These are phyloP conservation scores for Calosoma granatense DNA, from an alignment of 1,140 invertebrate genomes.

Conservation along the genomic window DNA sequence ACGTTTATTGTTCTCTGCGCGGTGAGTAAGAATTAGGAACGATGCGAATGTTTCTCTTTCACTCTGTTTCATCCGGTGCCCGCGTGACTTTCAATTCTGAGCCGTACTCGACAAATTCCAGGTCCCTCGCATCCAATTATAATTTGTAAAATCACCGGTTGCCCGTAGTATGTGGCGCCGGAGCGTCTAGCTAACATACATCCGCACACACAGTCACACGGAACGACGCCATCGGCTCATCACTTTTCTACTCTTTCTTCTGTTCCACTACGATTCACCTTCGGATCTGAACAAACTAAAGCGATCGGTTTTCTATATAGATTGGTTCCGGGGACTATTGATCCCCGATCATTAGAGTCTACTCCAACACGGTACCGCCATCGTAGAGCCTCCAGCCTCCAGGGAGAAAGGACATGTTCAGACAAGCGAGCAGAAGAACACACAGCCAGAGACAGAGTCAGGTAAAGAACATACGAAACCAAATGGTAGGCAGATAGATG, in stretches of 20 bases:
- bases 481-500: neutral
- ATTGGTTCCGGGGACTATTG: constrained; percentile 2
- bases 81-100: neutral
- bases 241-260: neutral
- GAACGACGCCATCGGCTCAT: neutral
- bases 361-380: too few relatives aligned
- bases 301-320: neutral
- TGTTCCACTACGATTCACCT: neutral
- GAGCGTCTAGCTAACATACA: too few relatives aligned
- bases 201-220: too few relatives aligned
- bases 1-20: neutral
- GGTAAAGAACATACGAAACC: neutral
- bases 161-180: too few relatives aligned
- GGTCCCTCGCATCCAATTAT: constrained; percentile 7
- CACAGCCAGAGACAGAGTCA: neutral
- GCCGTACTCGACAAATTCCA: neutral
- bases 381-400: too few relatives aligned
- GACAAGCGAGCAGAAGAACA: neutral
- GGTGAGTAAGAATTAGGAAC: neutral
- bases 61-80: neutral
- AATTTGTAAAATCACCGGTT: constrained; percentile 5
- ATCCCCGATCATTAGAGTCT: neutral
- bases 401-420: neutral
- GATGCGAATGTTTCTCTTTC: neutral
- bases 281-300: neutral